phyloP scores from a whole-genome alignment of 2,888 invertebrate genomes.

The Eugnorisma glareosa region DNA sequence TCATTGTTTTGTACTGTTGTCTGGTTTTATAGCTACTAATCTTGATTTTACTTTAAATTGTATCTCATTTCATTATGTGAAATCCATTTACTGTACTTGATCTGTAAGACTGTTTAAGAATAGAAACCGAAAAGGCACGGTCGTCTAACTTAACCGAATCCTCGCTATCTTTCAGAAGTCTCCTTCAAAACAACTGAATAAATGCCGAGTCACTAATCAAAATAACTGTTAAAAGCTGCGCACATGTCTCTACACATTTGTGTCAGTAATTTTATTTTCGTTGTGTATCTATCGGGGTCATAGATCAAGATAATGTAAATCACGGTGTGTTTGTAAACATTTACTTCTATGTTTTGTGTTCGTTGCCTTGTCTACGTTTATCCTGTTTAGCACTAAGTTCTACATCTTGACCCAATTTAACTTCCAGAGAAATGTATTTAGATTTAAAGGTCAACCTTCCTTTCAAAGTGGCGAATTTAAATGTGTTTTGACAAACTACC shows the following conservation, averaged over 20 bases:
- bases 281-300: constrained; percentile 31
- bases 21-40: background rate
- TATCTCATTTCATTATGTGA: no score
- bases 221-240: background rate
- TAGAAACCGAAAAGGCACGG: background rate
- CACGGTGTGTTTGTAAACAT: constrained; percentile 27
- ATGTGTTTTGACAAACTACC: constrained; percentile 24
- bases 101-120: background rate
- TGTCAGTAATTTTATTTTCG: constrained; percentile 3
- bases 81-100: background rate
- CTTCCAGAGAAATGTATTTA: constrained; percentile 10
- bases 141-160: background rate
- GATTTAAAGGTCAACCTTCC: constrained; percentile 5
- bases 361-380: constrained; percentile 2
- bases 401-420: constrained; percentile 31
- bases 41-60: background rate
- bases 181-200: background rate
- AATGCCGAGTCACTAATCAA: background rate
- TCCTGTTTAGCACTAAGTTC: constrained; percentile 21
- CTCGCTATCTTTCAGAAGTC: background rate
- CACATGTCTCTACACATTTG: background rate
- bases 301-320: constrained; percentile 18
- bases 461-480: constrained; percentile 12
- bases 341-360: constrained; percentile 21
- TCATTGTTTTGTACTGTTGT: background rate